These are phyloP conservation scores for Saccostrea cuccullata DNA, from an alignment of 1,140 invertebrate species.

Conservation along the genomic window DNA sequence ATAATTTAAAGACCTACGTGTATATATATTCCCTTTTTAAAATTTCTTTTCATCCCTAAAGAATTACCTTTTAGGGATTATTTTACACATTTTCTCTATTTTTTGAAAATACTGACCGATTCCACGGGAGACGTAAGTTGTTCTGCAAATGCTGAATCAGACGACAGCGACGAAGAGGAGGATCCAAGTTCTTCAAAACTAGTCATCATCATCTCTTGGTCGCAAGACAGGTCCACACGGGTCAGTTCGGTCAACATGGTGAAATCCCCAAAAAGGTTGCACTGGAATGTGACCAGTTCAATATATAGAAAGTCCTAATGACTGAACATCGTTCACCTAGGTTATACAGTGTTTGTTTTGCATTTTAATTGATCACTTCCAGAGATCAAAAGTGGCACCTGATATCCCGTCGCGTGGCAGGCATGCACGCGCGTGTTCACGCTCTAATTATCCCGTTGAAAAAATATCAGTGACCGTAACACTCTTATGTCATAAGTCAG, in stretches of 20 bases:
- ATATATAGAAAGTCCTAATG: neutral
- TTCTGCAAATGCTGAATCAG: conserved; percentile 4
- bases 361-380: conserved; percentile 3
- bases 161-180: neutral
- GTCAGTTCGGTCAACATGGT: neutral
- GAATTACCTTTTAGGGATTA: too few species aligned
- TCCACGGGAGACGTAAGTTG: neutral
- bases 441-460: neutral
- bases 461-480: neutral
- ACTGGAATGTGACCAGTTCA: neutral
- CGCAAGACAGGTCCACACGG: neutral
- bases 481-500: neutral
- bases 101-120: neutral
- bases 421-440: conserved; percentile 5
- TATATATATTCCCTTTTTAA: too few species aligned
- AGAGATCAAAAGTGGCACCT: neutral
- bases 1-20: too few species aligned
- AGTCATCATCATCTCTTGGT: neutral
- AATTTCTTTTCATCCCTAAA: too few species aligned
- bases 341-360: neutral
- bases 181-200: neutral
- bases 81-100: too few species aligned
- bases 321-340: neutral
- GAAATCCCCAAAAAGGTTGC: neutral
- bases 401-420: neutral